phyloP scores from a whole-genome alignment of 1,140 invertebrate species.

The Halictus rubicundus region DNA sequence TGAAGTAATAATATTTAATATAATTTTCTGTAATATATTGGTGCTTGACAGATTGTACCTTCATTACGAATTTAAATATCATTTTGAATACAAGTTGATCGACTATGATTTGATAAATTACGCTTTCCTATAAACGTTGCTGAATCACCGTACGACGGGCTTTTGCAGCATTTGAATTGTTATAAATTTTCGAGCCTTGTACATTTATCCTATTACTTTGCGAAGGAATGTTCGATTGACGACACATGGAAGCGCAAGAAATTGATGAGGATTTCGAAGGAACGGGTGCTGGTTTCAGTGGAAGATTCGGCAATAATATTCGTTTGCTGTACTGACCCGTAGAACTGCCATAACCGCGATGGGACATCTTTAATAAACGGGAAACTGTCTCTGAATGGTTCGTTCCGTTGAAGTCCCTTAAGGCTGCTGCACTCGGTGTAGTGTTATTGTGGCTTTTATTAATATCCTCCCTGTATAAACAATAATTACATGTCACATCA shows the following conservation, averaged over 20 bases:
- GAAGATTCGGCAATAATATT: constrained; percentile 13
- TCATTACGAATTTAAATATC: constrained; percentile 7
- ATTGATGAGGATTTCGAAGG: constrained; percentile 16
- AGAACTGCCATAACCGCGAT: constrained; percentile 77
- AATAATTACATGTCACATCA: background rate
- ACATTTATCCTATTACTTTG: background rate
- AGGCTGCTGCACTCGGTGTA: constrained; percentile 74
- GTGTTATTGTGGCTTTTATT: constrained; percentile 66
- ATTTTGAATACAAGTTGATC: background rate
- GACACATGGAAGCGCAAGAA: background rate
- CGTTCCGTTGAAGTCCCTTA: constrained; percentile 77
- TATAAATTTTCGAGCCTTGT: background rate
- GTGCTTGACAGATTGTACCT: background rate
- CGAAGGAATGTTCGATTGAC: background rate
- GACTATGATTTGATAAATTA: background rate
- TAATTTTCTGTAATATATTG: constrained; percentile 5
- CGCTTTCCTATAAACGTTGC: background rate
- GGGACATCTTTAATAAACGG: constrained; percentile 77
- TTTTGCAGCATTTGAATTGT: background rate
- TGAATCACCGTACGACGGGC: background rate
- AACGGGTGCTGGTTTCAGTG: constrained; percentile 12
- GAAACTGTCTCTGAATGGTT: constrained; percentile 78
- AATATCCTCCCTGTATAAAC: constrained; percentile 71
- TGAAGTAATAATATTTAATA: constrained; percentile 3
- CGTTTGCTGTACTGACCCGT: constrained; percentile 63